Evolutionary conservation across 1,140 invertebrate genomes (phyloP).

Genomic region (Oncopeltus fasciatus): DNA sequence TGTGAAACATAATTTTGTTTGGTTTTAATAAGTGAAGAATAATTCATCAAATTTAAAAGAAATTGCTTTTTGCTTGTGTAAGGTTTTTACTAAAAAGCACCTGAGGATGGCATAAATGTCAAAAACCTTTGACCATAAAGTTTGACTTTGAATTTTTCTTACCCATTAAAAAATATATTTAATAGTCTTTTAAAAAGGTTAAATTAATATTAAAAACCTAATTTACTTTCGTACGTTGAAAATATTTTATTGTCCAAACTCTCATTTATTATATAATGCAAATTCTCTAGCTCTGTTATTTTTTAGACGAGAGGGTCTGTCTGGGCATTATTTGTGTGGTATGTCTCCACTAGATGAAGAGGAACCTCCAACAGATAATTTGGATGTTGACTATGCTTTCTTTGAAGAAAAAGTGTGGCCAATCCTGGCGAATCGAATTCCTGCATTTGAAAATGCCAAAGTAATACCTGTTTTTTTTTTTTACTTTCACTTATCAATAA

Average conservation of each 20-base stretch:
- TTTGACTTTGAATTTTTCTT: no score
- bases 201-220: neutral
- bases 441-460: conserved; percentile 63
- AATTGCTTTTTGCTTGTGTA: no score
- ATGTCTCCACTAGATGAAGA: conserved; percentile 44
- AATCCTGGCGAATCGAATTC: conserved; percentile 56
- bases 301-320: conserved; percentile 50
- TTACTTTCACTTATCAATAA: no score
- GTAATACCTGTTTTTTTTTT: conserved; percentile 35
- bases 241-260: neutral
- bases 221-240: neutral
- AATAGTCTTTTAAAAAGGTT: neutral
- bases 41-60: no score
- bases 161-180: neutral
- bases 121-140: no score
- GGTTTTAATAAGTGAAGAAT: no score
- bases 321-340: conserved; percentile 55
- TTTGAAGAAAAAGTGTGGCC: conserved; percentile 71
- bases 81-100: no score
- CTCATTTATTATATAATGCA: neutral
- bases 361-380: conserved; percentile 49
- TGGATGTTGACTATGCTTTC: conserved; percentile 65
- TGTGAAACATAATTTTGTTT: no score
- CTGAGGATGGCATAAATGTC: no score
- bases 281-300: no score